Evolutionary conservation across 2,113 vertebrate genomes (phyloP).

Genomic region (Naja naja): DNA sequence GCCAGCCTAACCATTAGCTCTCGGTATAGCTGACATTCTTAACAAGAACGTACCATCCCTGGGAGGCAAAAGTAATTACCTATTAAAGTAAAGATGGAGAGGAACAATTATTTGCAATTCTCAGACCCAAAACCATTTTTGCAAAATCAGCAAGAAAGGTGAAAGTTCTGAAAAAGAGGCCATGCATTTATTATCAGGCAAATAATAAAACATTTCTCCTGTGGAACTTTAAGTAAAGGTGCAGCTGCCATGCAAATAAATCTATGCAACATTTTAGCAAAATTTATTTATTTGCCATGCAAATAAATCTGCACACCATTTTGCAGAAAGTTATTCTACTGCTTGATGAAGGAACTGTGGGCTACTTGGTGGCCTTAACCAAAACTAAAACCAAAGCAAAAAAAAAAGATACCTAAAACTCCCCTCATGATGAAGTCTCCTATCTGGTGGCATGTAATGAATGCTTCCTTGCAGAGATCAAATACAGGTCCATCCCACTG

Average conservation of each 20-base stretch:
- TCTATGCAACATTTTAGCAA: neutral
- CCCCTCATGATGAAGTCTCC: neutral
- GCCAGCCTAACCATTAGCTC: neutral
- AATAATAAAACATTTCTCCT: neutral
- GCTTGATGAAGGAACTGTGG: no score
- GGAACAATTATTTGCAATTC: neutral
- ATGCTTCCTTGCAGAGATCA: neutral
- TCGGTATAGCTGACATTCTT: neutral
- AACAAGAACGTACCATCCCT: neutral
- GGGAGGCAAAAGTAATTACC: neutral
- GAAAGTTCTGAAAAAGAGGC: neutral
- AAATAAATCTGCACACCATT: no score
- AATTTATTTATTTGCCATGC: neutral
- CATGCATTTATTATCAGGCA: neutral
- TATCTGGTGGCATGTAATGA: neutral
- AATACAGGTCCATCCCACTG: neutral
- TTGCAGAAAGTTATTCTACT: no score
- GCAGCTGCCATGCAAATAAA: neutral
- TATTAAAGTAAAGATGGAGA: neutral
- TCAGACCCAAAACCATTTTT: neutral
- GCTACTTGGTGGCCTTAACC: neutral
- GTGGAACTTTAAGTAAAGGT: neutral
- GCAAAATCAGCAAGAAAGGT: no score
- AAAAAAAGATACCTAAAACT: no score
- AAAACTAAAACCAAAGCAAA: neutral